Conservation (phyloP, 2,888 invertebrate genomes). For the Lobophora halterata region DNA sequence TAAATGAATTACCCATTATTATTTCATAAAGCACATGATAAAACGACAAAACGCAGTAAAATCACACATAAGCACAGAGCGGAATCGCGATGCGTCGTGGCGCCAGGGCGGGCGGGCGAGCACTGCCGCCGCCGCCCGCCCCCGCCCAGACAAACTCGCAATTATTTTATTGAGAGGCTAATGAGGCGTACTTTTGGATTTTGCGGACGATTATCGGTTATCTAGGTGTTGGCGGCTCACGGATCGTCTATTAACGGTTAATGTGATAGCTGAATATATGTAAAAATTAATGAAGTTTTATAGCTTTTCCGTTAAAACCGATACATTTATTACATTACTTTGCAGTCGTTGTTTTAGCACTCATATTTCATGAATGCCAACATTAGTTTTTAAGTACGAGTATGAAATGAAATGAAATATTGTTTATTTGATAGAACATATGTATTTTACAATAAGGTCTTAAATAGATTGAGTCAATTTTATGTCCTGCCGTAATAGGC, state of each 20-base stretch:
- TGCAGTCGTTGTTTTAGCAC: too few species aligned
- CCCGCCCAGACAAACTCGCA: slow-evolving; percentile 62
- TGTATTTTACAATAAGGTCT: too few species aligned
- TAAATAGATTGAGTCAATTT: too few species aligned
- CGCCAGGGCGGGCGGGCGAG: slow-evolving; percentile 69
- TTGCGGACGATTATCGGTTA: slow-evolving; percentile 15
- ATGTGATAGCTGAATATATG: background rate
- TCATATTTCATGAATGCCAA: too few species aligned
- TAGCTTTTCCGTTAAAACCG: too few species aligned
- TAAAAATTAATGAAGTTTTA: too few species aligned
- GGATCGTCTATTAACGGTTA: background rate
- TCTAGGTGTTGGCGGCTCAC: slow-evolving; percentile 1
- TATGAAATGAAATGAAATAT: too few species aligned
- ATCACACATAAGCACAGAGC: slow-evolving; percentile 28
- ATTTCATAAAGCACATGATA: background rate
- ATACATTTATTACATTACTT: too few species aligned
- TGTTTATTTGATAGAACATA: too few species aligned
- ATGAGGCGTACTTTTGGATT: slow-evolving; percentile 57
- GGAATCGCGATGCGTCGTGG: slow-evolving; percentile 51
- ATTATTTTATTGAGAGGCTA: slow-evolving; percentile 79
- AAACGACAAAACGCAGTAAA: slow-evolving; percentile 1
- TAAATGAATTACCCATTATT: background rate
- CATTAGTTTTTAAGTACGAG: too few species aligned
- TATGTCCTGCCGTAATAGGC: too few species aligned
- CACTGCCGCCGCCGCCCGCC: slow-evolving; percentile 56